These are phyloP conservation scores for Anorthoa munda DNA, from an alignment of 2,888 invertebrate species.

Conservation along the genomic window DNA sequence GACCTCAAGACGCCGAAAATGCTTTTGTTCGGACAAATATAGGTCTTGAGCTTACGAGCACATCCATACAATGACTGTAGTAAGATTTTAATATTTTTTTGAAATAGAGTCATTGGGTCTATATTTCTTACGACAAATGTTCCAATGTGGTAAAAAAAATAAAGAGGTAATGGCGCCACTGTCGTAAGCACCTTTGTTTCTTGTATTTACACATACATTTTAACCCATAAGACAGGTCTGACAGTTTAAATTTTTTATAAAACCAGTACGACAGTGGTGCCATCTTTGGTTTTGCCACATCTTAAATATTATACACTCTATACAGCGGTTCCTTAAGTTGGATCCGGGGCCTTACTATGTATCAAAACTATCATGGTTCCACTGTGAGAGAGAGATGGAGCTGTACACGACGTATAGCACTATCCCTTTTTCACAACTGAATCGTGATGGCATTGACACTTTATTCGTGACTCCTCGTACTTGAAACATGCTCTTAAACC, in stretches of 20 bases:
- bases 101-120: not conserved
- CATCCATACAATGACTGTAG: not conserved
- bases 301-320: not conserved
- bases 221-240: not conserved
- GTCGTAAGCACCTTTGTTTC: not conserved
- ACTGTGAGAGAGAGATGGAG: too few species aligned
- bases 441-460: too few species aligned
- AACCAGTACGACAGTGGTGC: not conserved
- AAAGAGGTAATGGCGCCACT: not conserved
- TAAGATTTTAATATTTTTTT: not conserved
- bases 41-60: not conserved
- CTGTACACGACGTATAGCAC: too few species aligned
- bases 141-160: not conserved
- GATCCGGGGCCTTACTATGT: too few species aligned
- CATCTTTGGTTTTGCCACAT: not conserved
- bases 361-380: too few species aligned
- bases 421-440: too few species aligned
- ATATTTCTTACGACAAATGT: not conserved
- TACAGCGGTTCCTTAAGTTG: not conserved
- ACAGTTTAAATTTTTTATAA: not conserved
- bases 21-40: too few species aligned
- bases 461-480: too few species aligned
- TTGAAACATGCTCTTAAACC: too few species aligned
- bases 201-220: not conserved
- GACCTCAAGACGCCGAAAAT: conserved; percentile 9